phyloP scores from a whole-genome alignment of 2,797 vertebrate genomes.

The Syncerus caffer region DNA sequence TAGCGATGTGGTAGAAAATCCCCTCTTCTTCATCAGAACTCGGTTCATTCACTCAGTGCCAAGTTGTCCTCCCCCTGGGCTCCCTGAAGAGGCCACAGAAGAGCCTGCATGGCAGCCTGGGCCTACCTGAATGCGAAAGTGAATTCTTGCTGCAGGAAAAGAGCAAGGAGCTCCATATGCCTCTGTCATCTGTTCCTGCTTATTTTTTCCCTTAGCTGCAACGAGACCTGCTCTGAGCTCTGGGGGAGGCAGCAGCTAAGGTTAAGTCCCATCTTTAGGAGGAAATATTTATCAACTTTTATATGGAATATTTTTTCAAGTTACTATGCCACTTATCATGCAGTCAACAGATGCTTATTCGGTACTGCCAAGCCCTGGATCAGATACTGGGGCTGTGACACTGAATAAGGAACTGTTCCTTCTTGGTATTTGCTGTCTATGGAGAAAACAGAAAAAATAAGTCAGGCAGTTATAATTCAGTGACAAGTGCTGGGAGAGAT shows the following conservation, averaged over 20 bases:
- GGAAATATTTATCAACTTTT: conserved; percentile 57
- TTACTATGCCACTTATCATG: neutral
- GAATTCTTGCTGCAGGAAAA: conserved; percentile 60
- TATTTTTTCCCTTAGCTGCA: conserved; percentile 41
- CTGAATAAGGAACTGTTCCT: neutral
- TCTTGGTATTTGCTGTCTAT: neutral
- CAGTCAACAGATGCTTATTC: neutral
- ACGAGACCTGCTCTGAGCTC: conserved; percentile 61
- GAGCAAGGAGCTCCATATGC: conserved; percentile 69
- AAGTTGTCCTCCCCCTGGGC: conserved; percentile 21
- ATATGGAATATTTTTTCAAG: conserved; percentile 10
- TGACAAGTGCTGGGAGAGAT: neutral
- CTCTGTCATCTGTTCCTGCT: conserved; percentile 62
- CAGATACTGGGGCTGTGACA: neutral
- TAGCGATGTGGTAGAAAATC: neutral
- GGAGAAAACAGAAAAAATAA: conserved; percentile 17
- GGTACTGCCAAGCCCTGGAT: conserved; percentile 13
- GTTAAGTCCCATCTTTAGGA: conserved; percentile 37
- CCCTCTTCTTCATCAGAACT: neutral
- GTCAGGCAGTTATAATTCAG: neutral
- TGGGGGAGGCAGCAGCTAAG: conserved; percentile 30
- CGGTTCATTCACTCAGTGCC: conserved; percentile 47
- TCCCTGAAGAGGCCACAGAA: neutral
- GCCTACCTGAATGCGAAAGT: conserved; percentile 66
- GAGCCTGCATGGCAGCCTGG: conserved; percentile 16